These are phyloP conservation scores for Tachysurus vachellii DNA, from an alignment of 2,113 vertebrate genomes.

Conservation along the genomic window DNA sequence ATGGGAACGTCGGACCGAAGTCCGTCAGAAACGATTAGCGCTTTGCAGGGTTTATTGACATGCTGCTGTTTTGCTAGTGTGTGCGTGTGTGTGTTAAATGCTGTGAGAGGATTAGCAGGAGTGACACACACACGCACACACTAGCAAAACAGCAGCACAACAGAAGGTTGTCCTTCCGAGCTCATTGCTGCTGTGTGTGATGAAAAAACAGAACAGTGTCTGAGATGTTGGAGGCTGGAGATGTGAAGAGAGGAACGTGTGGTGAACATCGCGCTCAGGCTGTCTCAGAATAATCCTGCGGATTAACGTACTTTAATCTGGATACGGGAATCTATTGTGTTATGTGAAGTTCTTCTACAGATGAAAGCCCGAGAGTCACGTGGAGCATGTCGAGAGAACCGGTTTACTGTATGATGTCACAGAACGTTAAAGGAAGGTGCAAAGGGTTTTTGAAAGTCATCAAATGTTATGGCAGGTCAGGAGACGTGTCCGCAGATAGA, in stretches of 20 bases:
- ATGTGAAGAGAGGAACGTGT: background rate
- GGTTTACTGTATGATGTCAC: background rate
- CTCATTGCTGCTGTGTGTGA: background rate
- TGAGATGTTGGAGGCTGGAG: background rate
- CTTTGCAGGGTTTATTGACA: constrained; percentile 18
- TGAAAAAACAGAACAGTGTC: background rate
- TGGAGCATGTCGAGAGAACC: background rate
- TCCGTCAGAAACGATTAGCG: constrained; percentile 29
- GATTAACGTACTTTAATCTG: background rate
- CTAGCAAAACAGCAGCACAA: no score
- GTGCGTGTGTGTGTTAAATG: constrained; percentile 32
- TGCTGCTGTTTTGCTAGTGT: constrained; percentile 29
- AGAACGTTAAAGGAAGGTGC: background rate
- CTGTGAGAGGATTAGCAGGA: no score
- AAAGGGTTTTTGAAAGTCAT: background rate
- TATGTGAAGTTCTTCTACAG: no score
- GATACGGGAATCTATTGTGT: background rate
- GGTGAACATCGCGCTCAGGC: background rate
- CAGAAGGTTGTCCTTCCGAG: constrained; percentile 16
- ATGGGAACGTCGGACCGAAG: constrained; percentile 12
- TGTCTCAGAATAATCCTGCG: background rate
- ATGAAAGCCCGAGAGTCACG: background rate
- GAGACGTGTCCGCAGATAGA: background rate
- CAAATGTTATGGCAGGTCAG: background rate
- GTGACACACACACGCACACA: constrained; percentile 54